These are phyloP conservation scores for Herminia tarsipennalis DNA, from an alignment of 2,888 invertebrate species.

Conservation along the genomic window DNA sequence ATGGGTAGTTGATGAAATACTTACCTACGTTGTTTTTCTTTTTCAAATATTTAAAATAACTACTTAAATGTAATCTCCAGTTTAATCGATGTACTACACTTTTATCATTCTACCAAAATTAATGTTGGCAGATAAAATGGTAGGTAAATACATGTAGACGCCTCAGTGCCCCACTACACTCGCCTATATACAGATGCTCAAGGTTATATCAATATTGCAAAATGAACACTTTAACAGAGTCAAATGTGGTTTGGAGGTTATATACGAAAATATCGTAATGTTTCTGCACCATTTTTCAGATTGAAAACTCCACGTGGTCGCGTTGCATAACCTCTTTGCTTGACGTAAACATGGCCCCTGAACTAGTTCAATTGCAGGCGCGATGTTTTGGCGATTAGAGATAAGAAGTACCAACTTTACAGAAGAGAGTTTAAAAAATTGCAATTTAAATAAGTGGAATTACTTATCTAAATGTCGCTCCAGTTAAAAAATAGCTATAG, in stretches of 20 bases:
- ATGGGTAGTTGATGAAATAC: too few species aligned
- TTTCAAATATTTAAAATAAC: neutral
- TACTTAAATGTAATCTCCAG: neutral
- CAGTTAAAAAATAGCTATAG: too few species aligned
- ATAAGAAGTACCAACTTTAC: too few species aligned
- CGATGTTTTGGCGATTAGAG: too few species aligned
- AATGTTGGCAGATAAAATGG: constrained; percentile 29
- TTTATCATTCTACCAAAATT: constrained; percentile 31
- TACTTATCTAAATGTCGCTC: too few species aligned
- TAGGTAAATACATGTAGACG: constrained; percentile 21
- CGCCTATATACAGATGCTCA: constrained; percentile 48
- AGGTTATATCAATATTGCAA: constrained; percentile 65
- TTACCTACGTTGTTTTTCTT: neutral
- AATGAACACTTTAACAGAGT: constrained; percentile 50
- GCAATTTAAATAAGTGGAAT: too few species aligned
- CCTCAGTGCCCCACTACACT: constrained; percentile 34
- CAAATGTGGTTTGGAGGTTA: constrained; percentile 42
- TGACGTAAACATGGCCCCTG: neutral
- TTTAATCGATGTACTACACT: constrained; percentile 4
- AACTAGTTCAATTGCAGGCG: neutral
- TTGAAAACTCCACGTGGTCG: constrained; percentile 10
- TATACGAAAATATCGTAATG: constrained; percentile 32
- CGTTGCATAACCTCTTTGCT: constrained; percentile 1
- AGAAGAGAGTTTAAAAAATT: too few species aligned
- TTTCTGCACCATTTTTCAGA: constrained; percentile 5